A percentile compares a stretch with the other conserved stretches of the same genome.
These are phyloP conservation scores for Brachionichthys hirsutus DNA, from an alignment of 2,113 vertebrate genomes.

Conservation along the genomic window DNA sequence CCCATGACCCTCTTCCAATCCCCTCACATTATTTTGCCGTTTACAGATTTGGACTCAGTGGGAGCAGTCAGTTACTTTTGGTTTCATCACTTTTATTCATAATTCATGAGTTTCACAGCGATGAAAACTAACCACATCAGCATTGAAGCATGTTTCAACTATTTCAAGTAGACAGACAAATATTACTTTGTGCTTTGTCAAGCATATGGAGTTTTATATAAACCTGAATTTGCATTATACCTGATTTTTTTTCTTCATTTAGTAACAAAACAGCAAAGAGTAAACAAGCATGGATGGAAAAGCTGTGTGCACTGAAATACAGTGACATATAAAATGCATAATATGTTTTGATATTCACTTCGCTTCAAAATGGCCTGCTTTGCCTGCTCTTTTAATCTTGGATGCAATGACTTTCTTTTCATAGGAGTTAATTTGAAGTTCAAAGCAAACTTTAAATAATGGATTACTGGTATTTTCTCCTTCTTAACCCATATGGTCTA, in stretches of 20 bases:
- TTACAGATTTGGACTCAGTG: constrained; percentile 34
- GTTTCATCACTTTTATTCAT: constrained; percentile 70
- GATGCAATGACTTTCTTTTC: constrained; percentile 78
- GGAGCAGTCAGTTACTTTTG: constrained; percentile 56
- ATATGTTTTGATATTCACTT: constrained; percentile 57
- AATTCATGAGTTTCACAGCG: constrained; percentile 55
- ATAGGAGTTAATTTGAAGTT: constrained; percentile 76
- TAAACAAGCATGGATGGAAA: too few species aligned
- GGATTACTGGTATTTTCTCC: constrained; percentile 77
- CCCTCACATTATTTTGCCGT: constrained; percentile 33
- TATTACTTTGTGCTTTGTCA: constrained; percentile 63
- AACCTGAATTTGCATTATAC: constrained; percentile 8
- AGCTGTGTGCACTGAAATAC: constrained; percentile 14
- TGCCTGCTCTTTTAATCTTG: constrained; percentile 76
- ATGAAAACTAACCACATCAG: constrained; percentile 62
- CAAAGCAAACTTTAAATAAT: constrained; percentile 85
- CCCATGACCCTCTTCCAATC: constrained; percentile 8
- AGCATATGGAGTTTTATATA: constrained; percentile 47
- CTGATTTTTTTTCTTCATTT: too few species aligned
- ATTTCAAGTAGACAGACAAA: constrained; percentile 50
- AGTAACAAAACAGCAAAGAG: too few species aligned
- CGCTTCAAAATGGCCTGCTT: constrained; percentile 64
- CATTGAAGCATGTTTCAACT: constrained; percentile 54
- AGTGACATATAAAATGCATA: constrained; percentile 75
- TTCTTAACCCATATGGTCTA: constrained; percentile 81